Evolutionary conservation across 1,140 invertebrate genomes (phyloP).

Genomic region (Pomacea maculata): DNA sequence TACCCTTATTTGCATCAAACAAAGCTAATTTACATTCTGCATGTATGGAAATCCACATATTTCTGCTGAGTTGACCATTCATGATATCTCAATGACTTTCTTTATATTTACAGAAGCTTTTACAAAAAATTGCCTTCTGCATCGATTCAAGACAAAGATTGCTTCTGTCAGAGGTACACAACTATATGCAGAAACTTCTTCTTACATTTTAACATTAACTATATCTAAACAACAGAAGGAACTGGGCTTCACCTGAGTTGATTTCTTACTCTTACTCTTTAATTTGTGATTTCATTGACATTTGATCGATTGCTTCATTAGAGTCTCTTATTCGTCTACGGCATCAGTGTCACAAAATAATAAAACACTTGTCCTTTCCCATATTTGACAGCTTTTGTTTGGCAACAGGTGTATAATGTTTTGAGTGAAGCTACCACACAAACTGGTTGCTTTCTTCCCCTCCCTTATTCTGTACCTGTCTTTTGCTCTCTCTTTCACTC

Average conservation of each 20-base stretch:
- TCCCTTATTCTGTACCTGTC: slow-evolving; percentile 9
- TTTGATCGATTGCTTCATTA: slow-evolving; percentile 26
- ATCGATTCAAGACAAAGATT: slow-evolving; percentile 49
- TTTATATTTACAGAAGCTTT: slow-evolving; percentile 47
- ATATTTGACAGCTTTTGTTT: too few relatives aligned
- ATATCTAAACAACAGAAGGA: too few relatives aligned
- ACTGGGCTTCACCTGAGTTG: neutral
- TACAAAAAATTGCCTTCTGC: slow-evolving; percentile 51
- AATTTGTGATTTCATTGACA: neutral
- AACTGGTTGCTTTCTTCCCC: slow-evolving; percentile 1
- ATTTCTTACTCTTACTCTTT: neutral
- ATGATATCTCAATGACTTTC: slow-evolving; percentile 3
- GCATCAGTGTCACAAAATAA: too few relatives aligned
- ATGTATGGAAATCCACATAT: too few relatives aligned
- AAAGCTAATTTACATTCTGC: too few relatives aligned
- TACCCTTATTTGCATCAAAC: too few relatives aligned
- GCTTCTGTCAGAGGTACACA: slow-evolving; percentile 19
- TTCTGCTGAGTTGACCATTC: neutral
- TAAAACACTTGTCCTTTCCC: too few relatives aligned
- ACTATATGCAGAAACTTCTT: too few relatives aligned
- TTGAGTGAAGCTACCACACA: too few relatives aligned
- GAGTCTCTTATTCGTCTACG: neutral
- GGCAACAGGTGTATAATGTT: too few relatives aligned
- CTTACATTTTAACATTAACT: too few relatives aligned
- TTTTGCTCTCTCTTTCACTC: slow-evolving; percentile 15